Evolutionary conservation across 2,888 invertebrate genomes (phyloP), one percentile per base, ranked within the genome.

Genomic region (Hipparchia semele): DNA sequence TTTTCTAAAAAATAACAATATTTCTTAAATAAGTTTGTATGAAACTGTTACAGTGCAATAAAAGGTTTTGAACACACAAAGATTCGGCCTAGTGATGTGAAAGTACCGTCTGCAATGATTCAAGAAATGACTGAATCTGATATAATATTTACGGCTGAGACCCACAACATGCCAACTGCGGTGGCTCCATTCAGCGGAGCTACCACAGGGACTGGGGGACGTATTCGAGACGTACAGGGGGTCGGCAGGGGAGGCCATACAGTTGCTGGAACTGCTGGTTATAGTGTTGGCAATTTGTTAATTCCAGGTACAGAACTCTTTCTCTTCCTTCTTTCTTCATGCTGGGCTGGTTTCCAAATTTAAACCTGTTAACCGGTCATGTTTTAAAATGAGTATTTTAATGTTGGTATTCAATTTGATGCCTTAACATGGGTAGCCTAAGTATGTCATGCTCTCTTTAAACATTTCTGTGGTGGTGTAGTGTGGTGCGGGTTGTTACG

Each of bases 101-200:
- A 88, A 60, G 89, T 83, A 0, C 96, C 98, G 0, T 95, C 96
- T 1, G 90, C 92, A 76, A 94, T 98, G 2, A 95, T 96, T 70
- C 86, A 95, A 71, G 90, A 94, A 62, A 84, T 90, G 10, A 93
- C 95, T 0, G 95, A 96, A 13, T 96, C 97, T 0, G 98, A 99
- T 89, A 96, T 99, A 58, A 98, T 99, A 83, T 99, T 99, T 86
- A 99, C 99, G 0, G 99, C 99, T 0, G 99, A 99, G 93, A 99
- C 99, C 0, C 99, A 99, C 90, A 99, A 99, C 87, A 99, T 99
- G 95, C 99, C 99, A 0, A 99, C 99, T 0, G 98, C 99, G 0
- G 99, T 99, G 9, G 98, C 99, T 0, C 99, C 99, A 0, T 99
- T 99, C 80, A 98, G 99, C 90, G 99, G 99, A 0, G 99, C 99